Base-by-base conservation (phyloP, 1,140 invertebrate species). In the Apocrypta bakeri region DNA sequence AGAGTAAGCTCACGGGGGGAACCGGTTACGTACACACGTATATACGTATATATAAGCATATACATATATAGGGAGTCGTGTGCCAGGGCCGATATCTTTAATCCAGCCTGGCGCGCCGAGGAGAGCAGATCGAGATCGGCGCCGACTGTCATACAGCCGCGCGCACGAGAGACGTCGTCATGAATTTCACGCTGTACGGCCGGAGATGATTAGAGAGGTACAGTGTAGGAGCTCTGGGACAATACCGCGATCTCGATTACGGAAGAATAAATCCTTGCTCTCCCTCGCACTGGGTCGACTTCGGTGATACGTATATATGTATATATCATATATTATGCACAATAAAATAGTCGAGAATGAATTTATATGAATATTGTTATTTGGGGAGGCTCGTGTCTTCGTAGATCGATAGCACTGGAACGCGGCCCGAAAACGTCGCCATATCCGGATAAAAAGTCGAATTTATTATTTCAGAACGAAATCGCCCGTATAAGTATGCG, bases 81-180 rank as follows among this genome's bases (percentile, higher is more conserved):
- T 56, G 48, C 48, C 24, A 33, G 48, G 27, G 29, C 74, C 66
- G 40, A 25, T 56, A 56, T 84, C 72, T 81, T 81, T 84, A 83
- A 83, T 83, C 78, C 78, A 40, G 33, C 71, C 71, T 75, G 61
- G 61, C 71, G 77, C 42, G 27, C 42, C 68, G 68, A 33, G 76
- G 33, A 56, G 33, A 21, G 64, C 64, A 56, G 40, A 83, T 83
- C 71, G 72, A 66, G 71, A 83, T 83, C 69, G 33, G 71, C 56
- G 71, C 69, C 69, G 75, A 66, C 61, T 75, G 73, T 83, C 82
- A 83, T 79, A 79, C 63, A 25, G 3, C 63, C n/a, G 14, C 9
- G 37, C 7, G 74, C 37, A 66, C 31, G 64, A 77, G 37, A 29
- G 9, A 33, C 75, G 69, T 27, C 25, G 24, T 17, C 37, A 66